Base-by-base conservation (phyloP, 2,113 vertebrate genomes). In the Oceanites oceanicus region DNA sequence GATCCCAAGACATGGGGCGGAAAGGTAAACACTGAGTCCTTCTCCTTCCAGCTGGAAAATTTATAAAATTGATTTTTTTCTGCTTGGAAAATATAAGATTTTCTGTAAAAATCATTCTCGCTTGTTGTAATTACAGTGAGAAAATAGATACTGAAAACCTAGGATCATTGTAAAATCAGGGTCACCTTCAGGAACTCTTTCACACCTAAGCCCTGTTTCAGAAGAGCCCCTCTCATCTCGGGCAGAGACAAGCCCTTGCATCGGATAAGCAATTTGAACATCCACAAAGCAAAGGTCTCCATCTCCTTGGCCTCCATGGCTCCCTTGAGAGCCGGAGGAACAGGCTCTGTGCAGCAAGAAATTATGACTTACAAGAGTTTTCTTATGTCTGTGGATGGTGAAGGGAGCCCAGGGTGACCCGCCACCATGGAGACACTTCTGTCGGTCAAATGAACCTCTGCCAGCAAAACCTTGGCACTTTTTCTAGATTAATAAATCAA, bases 401-500 rank as follows among this genome's bases (percentile, higher is more conserved):
- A 87, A 90, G 55, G 59, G 10, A 68, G n/a, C 14, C 52, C 66
- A 53, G 50, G 30, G 38, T 23, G 50, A 78, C 3, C 9, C 1
- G 0, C 22, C 61, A 58, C n/a, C 3, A 0, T 12, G 63, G 40
- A 91, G 27, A 91, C 50, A n/a, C 27, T 85, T 68, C 53, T 44
- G 44, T 29, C 1, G 1, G 44, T 20, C 40, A 47, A 67, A 56
- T 4, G 26, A 77, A 71, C 11, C 13, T 49, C 36, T 42, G 65
- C 49, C 73, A 87, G 61, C 8, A 49, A 50, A 85, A 34, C 15
- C 25, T 45, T 26, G 44, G 30, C 34, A 9, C 5, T 3, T 6
- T 50, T 55, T 82, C 4, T 2, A 6, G 29, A 19, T 11, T 0
- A 59, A 74, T 50, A 77, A 88, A 45, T 15, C 0, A 1, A 2